These are phyloP conservation scores for Drosophila diplacantha DNA, from an alignment of 2,888 invertebrate species.

Conservation along the genomic window DNA sequence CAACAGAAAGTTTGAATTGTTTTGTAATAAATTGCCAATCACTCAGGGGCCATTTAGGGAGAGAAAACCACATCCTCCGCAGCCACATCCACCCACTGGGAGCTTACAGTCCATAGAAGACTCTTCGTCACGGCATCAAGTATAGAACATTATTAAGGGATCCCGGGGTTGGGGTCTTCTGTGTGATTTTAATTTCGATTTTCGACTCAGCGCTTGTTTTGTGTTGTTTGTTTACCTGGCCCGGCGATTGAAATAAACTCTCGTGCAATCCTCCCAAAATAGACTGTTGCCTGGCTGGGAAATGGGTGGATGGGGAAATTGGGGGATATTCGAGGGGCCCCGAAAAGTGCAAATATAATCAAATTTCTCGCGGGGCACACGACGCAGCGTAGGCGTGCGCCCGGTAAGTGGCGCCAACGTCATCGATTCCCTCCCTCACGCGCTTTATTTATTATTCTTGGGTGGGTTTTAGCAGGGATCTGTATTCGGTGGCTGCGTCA, in stretches of 20 bases:
- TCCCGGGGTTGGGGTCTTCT: slow-evolving; percentile 9
- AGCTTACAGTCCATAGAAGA: slow-evolving; percentile 9
- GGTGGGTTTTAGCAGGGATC: slow-evolving; percentile 4
- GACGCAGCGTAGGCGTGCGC: slow-evolving; percentile 41
- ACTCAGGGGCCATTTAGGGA: slow-evolving; percentile 32
- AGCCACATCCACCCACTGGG: slow-evolving; percentile 7
- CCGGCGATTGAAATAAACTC: slow-evolving; percentile 44
- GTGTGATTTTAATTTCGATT: slow-evolving; percentile 9
- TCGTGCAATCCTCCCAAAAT: slow-evolving; percentile 64
- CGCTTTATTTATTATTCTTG: slow-evolving; percentile 15
- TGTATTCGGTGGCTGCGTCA: slow-evolving; percentile 47
- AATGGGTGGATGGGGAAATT: slow-evolving; percentile 6
- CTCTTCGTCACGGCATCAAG: slow-evolving; percentile 55
- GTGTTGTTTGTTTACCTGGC: slow-evolving; percentile 41
- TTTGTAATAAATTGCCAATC: slow-evolving; percentile 50
- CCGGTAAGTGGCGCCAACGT: slow-evolving; percentile 44
- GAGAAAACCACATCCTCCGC: slow-evolving; percentile 20
- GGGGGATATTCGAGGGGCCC: slow-evolving; percentile 20
- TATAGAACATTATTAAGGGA: slow-evolving; percentile 65
- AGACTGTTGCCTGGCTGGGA: slow-evolving; percentile 47
- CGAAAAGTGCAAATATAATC: slow-evolving; percentile 25
- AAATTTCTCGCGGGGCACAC: slow-evolving; percentile 39
- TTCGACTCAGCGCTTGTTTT: slow-evolving; percentile 15
- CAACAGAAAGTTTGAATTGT: slow-evolving; percentile 30
- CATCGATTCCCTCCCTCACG: slow-evolving; percentile 23